A percentile compares a stretch with the other conserved stretches of the same genome.
These are phyloP conservation scores for Drosophila varians DNA, from an alignment of 1,140 invertebrate genomes.

Conservation along the genomic window DNA sequence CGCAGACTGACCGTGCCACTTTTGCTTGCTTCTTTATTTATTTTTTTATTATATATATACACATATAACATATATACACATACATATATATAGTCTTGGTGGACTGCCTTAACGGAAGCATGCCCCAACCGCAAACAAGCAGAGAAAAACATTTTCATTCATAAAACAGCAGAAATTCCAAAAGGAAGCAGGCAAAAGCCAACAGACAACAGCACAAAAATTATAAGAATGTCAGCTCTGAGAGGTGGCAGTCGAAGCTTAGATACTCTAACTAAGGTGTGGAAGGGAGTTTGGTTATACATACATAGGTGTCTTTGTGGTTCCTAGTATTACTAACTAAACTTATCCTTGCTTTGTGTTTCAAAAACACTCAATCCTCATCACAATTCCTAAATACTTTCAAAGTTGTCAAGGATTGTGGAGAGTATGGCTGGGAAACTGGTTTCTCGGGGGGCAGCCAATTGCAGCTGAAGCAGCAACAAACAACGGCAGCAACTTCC, in stretches of 20 bases:
- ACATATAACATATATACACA: neutral
- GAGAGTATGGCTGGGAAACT: conserved; percentile 40
- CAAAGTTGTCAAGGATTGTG: neutral
- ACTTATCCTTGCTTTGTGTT: no score
- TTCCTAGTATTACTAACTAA: no score
- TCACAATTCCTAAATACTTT: neutral
- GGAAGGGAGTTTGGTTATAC: no score
- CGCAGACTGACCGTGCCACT: conserved; percentile 67
- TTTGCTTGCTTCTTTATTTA: conserved; percentile 58
- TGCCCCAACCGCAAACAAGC: conserved; percentile 62
- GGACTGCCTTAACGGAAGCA: conserved; percentile 75
- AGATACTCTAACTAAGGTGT: conserved; percentile 11
- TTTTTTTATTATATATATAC: neutral
- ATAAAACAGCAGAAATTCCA: conserved; percentile 80
- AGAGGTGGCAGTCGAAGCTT: neutral
- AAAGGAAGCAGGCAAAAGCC: conserved; percentile 73
- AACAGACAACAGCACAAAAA: conserved; percentile 46
- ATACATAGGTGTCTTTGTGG: no score
- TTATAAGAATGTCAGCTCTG: conserved; percentile 32
- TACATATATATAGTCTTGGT: conserved; percentile 7
- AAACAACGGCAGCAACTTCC: conserved; percentile 35
- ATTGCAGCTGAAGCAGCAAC: conserved; percentile 58
- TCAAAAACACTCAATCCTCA: no score
- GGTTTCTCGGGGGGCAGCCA: conserved; percentile 55
- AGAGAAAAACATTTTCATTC: conserved; percentile 69